Percentiles rank a stretch among this genome's conserved stretches.
These are phyloP conservation scores for Craniophora ligustri DNA, from an alignment of 2,888 invertebrate genomes.

Conservation along the genomic window DNA sequence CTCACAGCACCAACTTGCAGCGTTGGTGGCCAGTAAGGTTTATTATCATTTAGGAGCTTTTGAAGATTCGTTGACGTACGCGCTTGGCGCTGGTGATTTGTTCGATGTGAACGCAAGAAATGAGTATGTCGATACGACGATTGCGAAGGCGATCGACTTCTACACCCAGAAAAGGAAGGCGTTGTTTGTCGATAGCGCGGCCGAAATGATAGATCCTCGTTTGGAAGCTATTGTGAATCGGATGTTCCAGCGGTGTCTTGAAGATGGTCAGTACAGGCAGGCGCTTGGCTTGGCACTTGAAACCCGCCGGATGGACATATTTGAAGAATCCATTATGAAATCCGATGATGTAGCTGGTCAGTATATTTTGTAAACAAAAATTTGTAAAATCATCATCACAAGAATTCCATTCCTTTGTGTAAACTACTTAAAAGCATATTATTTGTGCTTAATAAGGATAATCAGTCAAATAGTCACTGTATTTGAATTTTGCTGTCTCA, in stretches of 20 bases:
- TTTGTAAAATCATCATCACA: not conserved
- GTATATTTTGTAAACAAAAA: slow-evolving; percentile 17
- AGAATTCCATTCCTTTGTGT: too few species aligned
- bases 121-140: slow-evolving; percentile 98
- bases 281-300: slow-evolving; percentile 99
- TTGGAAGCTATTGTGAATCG: slow-evolving; percentile 98
- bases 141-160: slow-evolving; percentile 99
- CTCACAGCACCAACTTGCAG: slow-evolving; percentile 96
- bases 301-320: slow-evolving; percentile 98
- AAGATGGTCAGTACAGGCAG: slow-evolving; percentile 98
- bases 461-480: not conserved
- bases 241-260: slow-evolving; percentile 98
- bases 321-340: slow-evolving; percentile 96
- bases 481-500: too few species aligned
- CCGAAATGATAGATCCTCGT: slow-evolving; percentile 93
- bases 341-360: slow-evolving; percentile 95
- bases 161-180: slow-evolving; percentile 96
- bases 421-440: too few species aligned
- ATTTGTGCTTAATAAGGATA: not conserved
- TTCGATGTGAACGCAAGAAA: slow-evolving; percentile 98
- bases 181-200: slow-evolving; percentile 90
- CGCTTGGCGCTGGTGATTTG: slow-evolving; percentile 97
- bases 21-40: slow-evolving; percentile 99
- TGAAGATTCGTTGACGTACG: slow-evolving; percentile 98
- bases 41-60: slow-evolving; percentile 99